These are phyloP conservation scores for Alitta virens DNA, from an alignment of 2,888 invertebrate species.

Conservation along the genomic window DNA sequence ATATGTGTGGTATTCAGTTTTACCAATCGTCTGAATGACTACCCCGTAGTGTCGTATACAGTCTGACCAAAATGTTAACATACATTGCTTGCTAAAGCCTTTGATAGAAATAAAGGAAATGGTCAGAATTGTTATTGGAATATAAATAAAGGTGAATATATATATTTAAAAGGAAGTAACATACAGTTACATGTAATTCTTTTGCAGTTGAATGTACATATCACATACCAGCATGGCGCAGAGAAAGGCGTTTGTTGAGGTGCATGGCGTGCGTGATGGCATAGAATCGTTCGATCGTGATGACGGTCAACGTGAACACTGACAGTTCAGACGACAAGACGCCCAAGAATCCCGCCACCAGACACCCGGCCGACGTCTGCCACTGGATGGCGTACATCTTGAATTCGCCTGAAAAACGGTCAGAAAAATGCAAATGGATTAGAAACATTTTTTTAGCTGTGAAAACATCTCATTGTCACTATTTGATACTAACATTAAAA, in stretches of 20 bases:
- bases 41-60: no score
- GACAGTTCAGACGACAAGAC: conserved; percentile 91
- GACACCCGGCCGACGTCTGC: conserved; percentile 93
- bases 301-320: conserved; percentile 93
- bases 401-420: conserved; percentile 70
- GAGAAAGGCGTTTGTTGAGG: conserved; percentile 87
- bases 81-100: no score
- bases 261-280: conserved; percentile 98
- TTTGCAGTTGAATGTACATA: not conserved
- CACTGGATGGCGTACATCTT: conserved; percentile 94
- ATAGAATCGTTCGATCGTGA: conserved; percentile 87
- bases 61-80: no score
- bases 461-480: no score
- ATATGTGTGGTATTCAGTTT: no score
- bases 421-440: no score
- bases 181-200: not conserved
- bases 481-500: no score
- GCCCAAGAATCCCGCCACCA: conserved; percentile 90
- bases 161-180: not conserved
- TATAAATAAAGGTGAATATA: no score
- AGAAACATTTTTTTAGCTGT: no score
- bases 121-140: no score
- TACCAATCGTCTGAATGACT: no score
- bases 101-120: no score
- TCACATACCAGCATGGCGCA: conserved; percentile 71